A percentile compares a stretch with the other conserved stretches of the same genome.
These are phyloP conservation scores for Pristiophorus japonicus DNA, from an alignment of 2,113 vertebrate genomes.

Conservation along the genomic window DNA sequence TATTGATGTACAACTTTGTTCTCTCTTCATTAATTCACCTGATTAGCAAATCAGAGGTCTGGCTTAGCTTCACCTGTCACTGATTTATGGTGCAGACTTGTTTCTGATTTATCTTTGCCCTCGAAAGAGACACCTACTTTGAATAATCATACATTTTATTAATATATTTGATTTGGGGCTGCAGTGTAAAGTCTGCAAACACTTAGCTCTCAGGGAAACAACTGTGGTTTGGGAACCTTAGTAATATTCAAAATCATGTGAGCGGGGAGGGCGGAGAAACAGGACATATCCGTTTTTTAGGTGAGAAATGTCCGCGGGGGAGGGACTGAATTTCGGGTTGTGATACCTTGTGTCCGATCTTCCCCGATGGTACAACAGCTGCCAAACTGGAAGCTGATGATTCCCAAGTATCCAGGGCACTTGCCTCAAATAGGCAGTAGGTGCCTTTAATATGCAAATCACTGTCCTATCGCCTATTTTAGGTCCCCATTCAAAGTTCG, in stretches of 20 bases:
- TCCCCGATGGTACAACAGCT: neutral
- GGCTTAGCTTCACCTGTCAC: neutral
- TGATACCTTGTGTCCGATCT: neutral
- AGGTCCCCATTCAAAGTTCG: neutral
- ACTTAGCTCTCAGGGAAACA: neutral
- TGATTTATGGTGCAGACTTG: neutral
- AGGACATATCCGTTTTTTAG: neutral
- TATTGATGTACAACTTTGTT: conserved; percentile 3
- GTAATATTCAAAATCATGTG: neutral
- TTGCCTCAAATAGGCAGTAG: neutral
- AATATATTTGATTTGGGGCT: neutral
- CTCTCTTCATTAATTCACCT: neutral
- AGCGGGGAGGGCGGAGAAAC: too few species aligned
- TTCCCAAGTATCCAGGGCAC: neutral
- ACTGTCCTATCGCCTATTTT: neutral
- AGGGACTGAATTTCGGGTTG: neutral
- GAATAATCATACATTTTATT: neutral
- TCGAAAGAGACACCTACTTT: neutral
- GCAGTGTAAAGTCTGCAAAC: neutral
- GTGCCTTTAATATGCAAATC: neutral
- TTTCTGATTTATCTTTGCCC: neutral
- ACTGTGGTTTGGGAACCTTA: neutral
- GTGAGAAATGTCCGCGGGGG: neutral
- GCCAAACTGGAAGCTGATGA: neutral
- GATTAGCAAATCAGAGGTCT: neutral